These are phyloP conservation scores for Brachymystax lenok DNA, from an alignment of 2,797 vertebrate genomes.

Conservation along the genomic window DNA sequence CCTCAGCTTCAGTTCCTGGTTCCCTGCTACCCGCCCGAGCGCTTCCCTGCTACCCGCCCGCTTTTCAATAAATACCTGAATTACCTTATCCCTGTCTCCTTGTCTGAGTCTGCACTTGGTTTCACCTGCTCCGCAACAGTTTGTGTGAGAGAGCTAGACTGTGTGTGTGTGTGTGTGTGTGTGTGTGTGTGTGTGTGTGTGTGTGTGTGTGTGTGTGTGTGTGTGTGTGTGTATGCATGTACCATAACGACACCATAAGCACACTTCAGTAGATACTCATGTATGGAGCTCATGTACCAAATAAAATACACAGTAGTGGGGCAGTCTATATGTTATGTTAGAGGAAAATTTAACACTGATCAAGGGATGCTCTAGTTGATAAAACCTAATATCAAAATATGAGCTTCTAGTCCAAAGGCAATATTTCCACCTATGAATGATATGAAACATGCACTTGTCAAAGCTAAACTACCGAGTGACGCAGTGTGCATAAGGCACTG, in stretches of 20 bases:
- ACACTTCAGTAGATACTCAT: not conserved
- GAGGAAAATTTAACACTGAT: constrained; percentile 9
- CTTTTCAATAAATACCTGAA: too few species aligned
- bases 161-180: too few species aligned
- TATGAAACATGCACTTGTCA: too few species aligned
- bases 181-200: not conserved
- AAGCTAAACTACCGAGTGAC: too few species aligned
- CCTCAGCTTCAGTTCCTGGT: too few species aligned
- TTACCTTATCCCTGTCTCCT: too few species aligned
- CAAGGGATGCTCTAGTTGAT: constrained; percentile 17
- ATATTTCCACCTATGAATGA: not conserved
- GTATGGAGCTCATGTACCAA: not conserved
- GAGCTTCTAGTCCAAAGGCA: not conserved
- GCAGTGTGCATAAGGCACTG: too few species aligned
- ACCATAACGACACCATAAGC: not conserved
- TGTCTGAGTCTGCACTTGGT: too few species aligned
- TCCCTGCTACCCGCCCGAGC: too few species aligned
- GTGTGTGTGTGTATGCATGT: not conserved
- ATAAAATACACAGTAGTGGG: constrained; percentile 13
- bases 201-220: not conserved
- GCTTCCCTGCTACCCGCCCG: too few species aligned
- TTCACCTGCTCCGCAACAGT: not conserved
- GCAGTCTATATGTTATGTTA: not conserved
- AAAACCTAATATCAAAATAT: constrained; percentile 11
- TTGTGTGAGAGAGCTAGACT: not conserved